These are phyloP conservation scores for Ptychoptera albimana DNA, from an alignment of 2,888 invertebrate species.

Conservation along the genomic window DNA sequence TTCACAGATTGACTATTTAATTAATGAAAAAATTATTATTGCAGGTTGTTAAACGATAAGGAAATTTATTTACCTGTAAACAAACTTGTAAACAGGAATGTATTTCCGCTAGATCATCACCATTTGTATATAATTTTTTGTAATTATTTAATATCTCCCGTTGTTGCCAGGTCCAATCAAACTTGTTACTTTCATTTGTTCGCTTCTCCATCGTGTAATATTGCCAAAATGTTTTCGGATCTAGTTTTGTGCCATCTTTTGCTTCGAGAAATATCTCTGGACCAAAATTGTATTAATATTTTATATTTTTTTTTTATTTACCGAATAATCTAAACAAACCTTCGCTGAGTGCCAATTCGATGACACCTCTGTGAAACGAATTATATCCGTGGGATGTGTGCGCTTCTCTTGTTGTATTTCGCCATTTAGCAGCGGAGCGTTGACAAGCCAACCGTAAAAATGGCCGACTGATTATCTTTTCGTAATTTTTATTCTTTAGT, in stretches of 20 bases:
- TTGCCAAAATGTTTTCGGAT: neutral
- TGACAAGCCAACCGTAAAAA: slow-evolving; percentile 61
- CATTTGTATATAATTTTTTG: slow-evolving; percentile 14
- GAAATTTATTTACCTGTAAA: slow-evolving; percentile 30
- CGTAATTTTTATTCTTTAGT: slow-evolving; percentile 18
- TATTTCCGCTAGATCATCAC: slow-evolving; percentile 23
- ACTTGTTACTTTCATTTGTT: slow-evolving; percentile 1
- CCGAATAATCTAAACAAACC: slow-evolving; percentile 31
- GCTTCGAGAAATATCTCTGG: no score
- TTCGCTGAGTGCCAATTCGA: slow-evolving; percentile 40
- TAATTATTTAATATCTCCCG: slow-evolving; percentile 14
- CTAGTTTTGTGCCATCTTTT: neutral
- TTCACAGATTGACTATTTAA: slow-evolving; percentile 37
- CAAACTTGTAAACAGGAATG: slow-evolving; percentile 31
- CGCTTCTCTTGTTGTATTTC: slow-evolving; percentile 29
- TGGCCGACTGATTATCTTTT: slow-evolving; percentile 38
- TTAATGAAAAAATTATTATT: slow-evolving; percentile 15
- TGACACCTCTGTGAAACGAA: slow-evolving; percentile 41
- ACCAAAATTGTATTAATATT: neutral
- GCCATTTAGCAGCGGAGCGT: slow-evolving; percentile 39
- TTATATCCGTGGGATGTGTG: slow-evolving; percentile 31
- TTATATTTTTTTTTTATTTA: slow-evolving; percentile 8
- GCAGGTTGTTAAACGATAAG: neutral
- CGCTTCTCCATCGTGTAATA: neutral
- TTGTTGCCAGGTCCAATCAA: slow-evolving; percentile 16